Evolutionary conservation across 2,113 vertebrate genomes (phyloP), one percentile per base, ranked within the genome.

Genomic region (Hippocampus mohnikei): DNA sequence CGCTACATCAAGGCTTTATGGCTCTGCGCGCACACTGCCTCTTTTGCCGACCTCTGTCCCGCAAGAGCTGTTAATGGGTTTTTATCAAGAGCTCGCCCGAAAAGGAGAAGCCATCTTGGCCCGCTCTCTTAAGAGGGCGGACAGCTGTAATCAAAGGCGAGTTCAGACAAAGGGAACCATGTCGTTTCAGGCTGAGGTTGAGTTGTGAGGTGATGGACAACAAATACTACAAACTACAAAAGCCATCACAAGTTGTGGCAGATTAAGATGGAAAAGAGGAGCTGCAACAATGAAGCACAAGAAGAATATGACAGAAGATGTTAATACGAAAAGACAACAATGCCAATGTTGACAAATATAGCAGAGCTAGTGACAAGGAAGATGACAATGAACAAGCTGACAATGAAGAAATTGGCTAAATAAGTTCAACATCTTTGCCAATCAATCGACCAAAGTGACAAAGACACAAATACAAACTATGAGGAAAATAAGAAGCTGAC

Each of bases 1-100:
- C 62, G 77, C 81, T 82, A 82, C 84, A 87, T 88, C 81, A 81
- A 42, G 74, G 71, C 81, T 89, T 88, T 86, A 89, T 89, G 82
- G 87, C 83, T 82, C 71, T 80, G 85, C 80, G 78, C 76, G 70
- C 8, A 3, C 25, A 70, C 67, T 59, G 66, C 77, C 27, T 81
- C 71, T 82, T 78, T 85, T 23, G 50, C 61, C 69, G 73, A 88
- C 82, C 86, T 88, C 85, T 73, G 79, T 84, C 73, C 79, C 59
- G 78, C 52, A 67, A 69, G 66, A 73, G 63, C 81, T 85, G 82
- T 87, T 88, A 85, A 89, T 78, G 79, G 76, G 73, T 89, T 89
- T 90, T 79, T 85, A 88, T 84, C 83, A 84, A 77, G 75, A 81
- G 73, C 61, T 70, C 62, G 3, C 25, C 70, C 65, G 83, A 85